phyloP scores from a whole-genome alignment of 2,888 invertebrate species.

The Pemphredon lugubris region DNA sequence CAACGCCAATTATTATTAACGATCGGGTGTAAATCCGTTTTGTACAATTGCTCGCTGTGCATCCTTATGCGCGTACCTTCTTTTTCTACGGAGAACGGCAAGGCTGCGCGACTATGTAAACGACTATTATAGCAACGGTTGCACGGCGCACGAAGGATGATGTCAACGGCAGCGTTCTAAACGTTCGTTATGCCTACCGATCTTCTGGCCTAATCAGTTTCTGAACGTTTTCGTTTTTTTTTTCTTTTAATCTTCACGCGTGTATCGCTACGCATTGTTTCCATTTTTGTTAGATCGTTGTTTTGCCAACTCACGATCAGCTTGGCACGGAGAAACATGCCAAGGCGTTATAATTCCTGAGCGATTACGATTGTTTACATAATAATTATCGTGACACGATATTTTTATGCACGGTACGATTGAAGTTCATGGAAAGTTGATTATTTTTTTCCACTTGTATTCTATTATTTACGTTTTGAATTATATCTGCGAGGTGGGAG shows the following conservation, averaged over 20 bases:
- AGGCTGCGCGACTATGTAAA: conserved; percentile 67
- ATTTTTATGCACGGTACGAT: too few relatives aligned
- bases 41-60: conserved; percentile 16
- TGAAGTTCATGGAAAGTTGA: too few relatives aligned
- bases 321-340: too few relatives aligned
- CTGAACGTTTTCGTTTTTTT: conserved; percentile 14
- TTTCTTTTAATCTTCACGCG: background rate
- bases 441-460: too few relatives aligned
- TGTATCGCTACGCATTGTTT: too few relatives aligned
- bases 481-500: too few relatives aligned
- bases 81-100: conserved; percentile 47
- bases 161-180: conserved; percentile 60
- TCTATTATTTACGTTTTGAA: too few relatives aligned
- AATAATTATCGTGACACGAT: too few relatives aligned
- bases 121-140: conserved; percentile 66
- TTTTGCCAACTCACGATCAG: too few relatives aligned
- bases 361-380: too few relatives aligned
- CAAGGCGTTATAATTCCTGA: too few relatives aligned
- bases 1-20: conserved; percentile 48
- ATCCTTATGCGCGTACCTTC: conserved; percentile 23
- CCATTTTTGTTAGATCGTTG: too few relatives aligned
- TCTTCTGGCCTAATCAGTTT: conserved; percentile 34
- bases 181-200: conserved; percentile 36
- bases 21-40: conserved; percentile 11
- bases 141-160: conserved; percentile 61